Base-by-base conservation (phyloP, 2,797 vertebrate species). In the Lophius americanus region DNA sequence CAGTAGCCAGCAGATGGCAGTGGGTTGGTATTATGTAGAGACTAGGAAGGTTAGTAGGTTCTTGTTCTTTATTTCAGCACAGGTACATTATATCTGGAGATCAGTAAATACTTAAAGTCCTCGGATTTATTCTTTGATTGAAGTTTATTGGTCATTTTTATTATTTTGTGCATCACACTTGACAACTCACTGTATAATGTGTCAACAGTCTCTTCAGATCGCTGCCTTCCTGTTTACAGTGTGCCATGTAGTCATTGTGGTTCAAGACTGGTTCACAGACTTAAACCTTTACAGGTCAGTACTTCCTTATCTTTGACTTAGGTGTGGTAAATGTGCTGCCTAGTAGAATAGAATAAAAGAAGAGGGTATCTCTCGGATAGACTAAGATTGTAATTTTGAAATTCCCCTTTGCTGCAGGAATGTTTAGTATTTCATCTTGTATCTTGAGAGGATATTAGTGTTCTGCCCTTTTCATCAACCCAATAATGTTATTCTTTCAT, bases 221-320 rank as follows among this genome's bases (percentile, higher is more conserved):
- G 92, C 96, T 0, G 96, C 96, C 64, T 97, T 98, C 89, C 93
- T 98, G 58, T 97, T 97, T 85, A 98, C 96, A 0, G 96, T 98
- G 23, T 98, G 96, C 67, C 96, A 98, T 2, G 96, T 96, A 35
- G 95, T 97, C 59, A 93, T 97, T 1, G 94, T 97, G 33, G 94
- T 97, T 64, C 96, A 98, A 85, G 96, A 97, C 84, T 98, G 95
- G 95, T 97, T 97, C 84, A 96, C 95, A 0, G 96, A 98, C 77
- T 88, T 95, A 78, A 97, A 95, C 69, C 81, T 98, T 7, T 97
- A 96, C 91, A 94, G 95, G 96, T 96, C 49, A 6, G 72, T 48
- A n/a, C 23, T 55, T 55, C 39, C 68, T 0, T 63, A 5, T 0
- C 0, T 6, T 52, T 1, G 3, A 44, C 23, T 13, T 23, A 23